Evolutionary conservation across 30 jellyfish, hydroid and myxozoan genomes (phyloP), one percentile per base, ranked within the genome.

Genomic region (Cassiopea xamachana): DNA sequence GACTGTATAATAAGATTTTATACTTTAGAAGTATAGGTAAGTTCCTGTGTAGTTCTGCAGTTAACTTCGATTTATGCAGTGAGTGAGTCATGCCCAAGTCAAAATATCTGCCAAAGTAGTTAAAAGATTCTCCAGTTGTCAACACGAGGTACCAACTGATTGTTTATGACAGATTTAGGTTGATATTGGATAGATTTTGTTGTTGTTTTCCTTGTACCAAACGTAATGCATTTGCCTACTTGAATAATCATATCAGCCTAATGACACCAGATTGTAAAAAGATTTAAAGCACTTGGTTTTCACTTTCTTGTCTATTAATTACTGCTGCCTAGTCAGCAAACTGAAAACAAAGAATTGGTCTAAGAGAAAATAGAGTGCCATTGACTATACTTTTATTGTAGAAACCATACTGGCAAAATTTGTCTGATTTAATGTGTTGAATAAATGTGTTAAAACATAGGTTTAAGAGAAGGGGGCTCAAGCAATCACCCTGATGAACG

Each of bases 261-360:
- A 1, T 79, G 88, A 79, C 88, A 79, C 88, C 88, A 51, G 9
- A 46, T 58, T 2, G 87, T 45, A 39, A 46, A 77, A 50, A 79
- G 67, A 67, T 47, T 51, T 79, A 49, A 10, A 79, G 88, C 6
- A 51, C 46, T 46, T 79, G 88, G 78, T n/a, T n/a, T 18, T 79
- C 88, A 79, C 79, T 61, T 51, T 79, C 72, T 5, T 61, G 48
- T 1, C 78, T n/a, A 45, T 75, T 79, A 47, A 77, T 64, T 9
- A 79, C 88, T 58, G 88, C 88, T 9, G 88, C 88, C 15, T 79
- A 79, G 78, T 79, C 88, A 61, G 88, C 88, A 18, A 46, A 79
- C 60, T 79, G 88, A 72, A 79, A 79, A 1, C 50, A 79, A 67
- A 48, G 88, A 2, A 62, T 67, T 5, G 88, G 77, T 10, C 14